phyloP scores from a whole-genome alignment of 2,888 invertebrate genomes.

The Drosophila cognata region DNA sequence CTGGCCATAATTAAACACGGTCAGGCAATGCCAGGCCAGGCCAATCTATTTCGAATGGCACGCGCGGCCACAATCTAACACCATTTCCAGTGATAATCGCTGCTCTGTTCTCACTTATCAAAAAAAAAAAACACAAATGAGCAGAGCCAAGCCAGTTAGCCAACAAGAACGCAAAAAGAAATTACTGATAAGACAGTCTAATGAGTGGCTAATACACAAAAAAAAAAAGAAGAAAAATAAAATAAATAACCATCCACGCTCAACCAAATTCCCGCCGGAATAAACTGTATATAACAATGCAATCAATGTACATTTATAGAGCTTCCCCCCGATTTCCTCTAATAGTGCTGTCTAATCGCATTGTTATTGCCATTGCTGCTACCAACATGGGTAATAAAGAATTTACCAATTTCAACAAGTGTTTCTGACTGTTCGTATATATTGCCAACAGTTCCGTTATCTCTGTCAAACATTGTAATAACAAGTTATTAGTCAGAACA shows the following conservation, averaged over 20 bases:
- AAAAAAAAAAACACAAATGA: constrained; percentile 17
- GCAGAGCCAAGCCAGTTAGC: constrained; percentile 19
- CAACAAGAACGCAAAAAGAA: constrained; percentile 7
- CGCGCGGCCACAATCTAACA: constrained; percentile 25
- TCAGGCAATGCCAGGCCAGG: not conserved
- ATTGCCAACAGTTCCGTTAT: constrained; percentile 18
- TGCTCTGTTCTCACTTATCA: constrained; percentile 31
- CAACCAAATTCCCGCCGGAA: constrained; percentile 24
- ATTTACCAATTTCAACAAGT: constrained; percentile 14
- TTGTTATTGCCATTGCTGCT: not conserved
- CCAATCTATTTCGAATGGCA: not conserved
- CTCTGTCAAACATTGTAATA: constrained; percentile 29
- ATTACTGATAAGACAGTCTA: constrained; percentile 33
- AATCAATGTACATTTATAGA: constrained; percentile 4
- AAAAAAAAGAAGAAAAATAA: not conserved
- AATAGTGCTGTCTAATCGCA: not conserved
- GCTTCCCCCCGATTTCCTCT: not conserved
- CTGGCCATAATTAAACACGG: not conserved
- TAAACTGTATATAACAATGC: constrained; percentile 5
- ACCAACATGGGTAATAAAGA: not conserved
- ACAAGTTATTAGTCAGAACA: not conserved
- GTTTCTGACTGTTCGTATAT: constrained; percentile 3
- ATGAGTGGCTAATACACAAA: not conserved
- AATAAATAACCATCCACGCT: constrained; percentile 18
- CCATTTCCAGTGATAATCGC: constrained; percentile 29